Evolutionary conservation across 1,140 invertebrate genomes (phyloP), one percentile per base, ranked within the genome.

Genomic region (Chionoecetes opilio): DNA sequence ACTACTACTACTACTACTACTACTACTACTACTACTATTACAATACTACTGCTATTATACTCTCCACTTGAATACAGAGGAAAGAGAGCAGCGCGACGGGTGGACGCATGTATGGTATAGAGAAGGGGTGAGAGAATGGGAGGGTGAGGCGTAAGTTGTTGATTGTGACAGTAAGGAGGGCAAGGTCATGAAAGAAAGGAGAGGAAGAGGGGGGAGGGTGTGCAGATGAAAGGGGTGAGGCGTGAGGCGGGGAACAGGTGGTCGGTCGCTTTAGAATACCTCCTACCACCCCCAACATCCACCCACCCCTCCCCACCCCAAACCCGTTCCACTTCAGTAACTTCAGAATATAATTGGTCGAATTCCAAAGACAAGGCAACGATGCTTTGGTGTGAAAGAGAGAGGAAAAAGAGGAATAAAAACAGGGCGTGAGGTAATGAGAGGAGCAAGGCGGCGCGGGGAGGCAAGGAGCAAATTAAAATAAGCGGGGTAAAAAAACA

Each of bases 61-160:
- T n/a, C n/a, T n/a, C n/a, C n/a, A n/a, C n/a, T n/a, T n/a, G n/a
- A n/a, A n/a, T n/a, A 17, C 46, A 53, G 88, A 41, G 88, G 14
- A 86, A 38, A 14, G 85, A 1, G 37, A 26, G 85, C 31, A 34
- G n/a, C 2, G 37, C 6, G 9, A 6, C 11, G 85, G 85, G 85
- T 35, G 37, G 85, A 87, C 34, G n/a, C 21, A 32, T 37, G 85
- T 37, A 34, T 29, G 46, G 88, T n/a, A n/a, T n/a, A n/a, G n/a
- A n/a, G n/a, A n/a, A n/a, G n/a, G n/a, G n/a, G n/a, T n/a, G 88
- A 41, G 88, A 46, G 88, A 46, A 41, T 29, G 37, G 88, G 38
- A 31, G 21, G 35, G 37, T 29, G 88, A 38, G 63, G 63, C 21
- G 21, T 75, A 75, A 75, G n/a, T 21, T 75, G 63, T 75, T 26